Evolutionary conservation across 2,888 invertebrate species (phyloP).

Genomic region (Dasysyrphus albostriatus): DNA sequence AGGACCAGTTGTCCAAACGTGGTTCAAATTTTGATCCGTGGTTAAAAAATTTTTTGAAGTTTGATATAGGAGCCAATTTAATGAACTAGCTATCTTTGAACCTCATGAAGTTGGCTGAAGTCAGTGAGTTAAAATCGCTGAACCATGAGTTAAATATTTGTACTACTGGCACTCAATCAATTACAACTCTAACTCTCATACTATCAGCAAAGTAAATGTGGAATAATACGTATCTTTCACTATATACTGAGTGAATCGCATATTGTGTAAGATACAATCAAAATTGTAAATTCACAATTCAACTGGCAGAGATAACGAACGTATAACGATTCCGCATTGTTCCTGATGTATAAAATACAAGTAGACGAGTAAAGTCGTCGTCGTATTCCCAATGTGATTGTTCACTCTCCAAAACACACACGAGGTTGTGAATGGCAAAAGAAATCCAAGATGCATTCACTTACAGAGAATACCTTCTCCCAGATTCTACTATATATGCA

Average conservation of each 20-base stretch:
- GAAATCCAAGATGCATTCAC: conserved; percentile 30
- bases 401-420: conserved; percentile 4
- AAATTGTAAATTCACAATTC: conserved; percentile 69
- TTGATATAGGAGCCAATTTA: too few relatives aligned
- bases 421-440: conserved; percentile 37
- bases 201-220: background rate
- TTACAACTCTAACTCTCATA: background rate
- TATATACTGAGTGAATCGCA: background rate
- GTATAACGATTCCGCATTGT: conserved; percentile 42
- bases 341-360: background rate
- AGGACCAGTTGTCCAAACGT: too few relatives aligned
- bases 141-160: too few relatives aligned
- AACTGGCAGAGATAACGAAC: conserved; percentile 70
- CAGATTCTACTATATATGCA: background rate
- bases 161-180: too few relatives aligned
- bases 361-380: too few relatives aligned
- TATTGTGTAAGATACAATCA: conserved; percentile 55
- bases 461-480: background rate
- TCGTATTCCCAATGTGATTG: conserved; percentile 5
- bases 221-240: background rate
- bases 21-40: too few relatives aligned
- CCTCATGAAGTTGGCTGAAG: too few relatives aligned
- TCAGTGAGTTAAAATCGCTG: too few relatives aligned
- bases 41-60: too few relatives aligned
- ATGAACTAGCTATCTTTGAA: too few relatives aligned